A percentile compares a stretch with the other conserved stretches of the same genome.
Evolutionary conservation across 2,888 invertebrate species (phyloP).

Genomic region (Lasioglossum oenotherae): DNA sequence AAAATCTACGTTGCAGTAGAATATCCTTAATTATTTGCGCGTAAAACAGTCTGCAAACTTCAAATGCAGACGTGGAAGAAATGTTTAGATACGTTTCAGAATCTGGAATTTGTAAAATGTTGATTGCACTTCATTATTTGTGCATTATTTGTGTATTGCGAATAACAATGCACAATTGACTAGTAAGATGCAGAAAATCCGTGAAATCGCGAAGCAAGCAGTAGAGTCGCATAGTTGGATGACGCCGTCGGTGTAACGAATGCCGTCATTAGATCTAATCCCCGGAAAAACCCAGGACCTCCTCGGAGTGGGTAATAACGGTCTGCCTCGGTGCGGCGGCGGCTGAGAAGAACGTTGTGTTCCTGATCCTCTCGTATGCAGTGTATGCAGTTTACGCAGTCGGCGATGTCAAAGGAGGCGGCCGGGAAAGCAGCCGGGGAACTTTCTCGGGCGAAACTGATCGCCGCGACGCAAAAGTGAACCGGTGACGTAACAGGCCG

Average conservation of each 20-base stretch:
- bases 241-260: not conserved
- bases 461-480: slow-evolving; percentile 45
- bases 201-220: not conserved
- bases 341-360: not conserved
- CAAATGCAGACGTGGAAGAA: not conserved
- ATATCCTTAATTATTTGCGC: too few species aligned
- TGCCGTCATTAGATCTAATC: slow-evolving; percentile 9
- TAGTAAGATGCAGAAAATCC: not conserved
- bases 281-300: not conserved
- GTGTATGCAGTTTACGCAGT: not conserved
- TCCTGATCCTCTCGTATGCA: not conserved
- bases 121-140: too few species aligned
- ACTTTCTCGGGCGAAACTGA: slow-evolving; percentile 51
- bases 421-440: slow-evolving; percentile 42
- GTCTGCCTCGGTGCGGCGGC: not conserved
- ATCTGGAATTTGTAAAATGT: not conserved
- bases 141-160: too few species aligned
- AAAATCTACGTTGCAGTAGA: too few species aligned
- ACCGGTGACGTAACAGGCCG: slow-evolving; percentile 57
- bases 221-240: not conserved
- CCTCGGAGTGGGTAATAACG: not conserved
- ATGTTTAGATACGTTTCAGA: not conserved
- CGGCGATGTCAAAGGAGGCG: slow-evolving; percentile 51
- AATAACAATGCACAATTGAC: too few species aligned
- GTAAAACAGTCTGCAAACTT: too few species aligned